Evolutionary conservation across 1,140 invertebrate species (phyloP).

Genomic region (Microplitis mediator): DNA sequence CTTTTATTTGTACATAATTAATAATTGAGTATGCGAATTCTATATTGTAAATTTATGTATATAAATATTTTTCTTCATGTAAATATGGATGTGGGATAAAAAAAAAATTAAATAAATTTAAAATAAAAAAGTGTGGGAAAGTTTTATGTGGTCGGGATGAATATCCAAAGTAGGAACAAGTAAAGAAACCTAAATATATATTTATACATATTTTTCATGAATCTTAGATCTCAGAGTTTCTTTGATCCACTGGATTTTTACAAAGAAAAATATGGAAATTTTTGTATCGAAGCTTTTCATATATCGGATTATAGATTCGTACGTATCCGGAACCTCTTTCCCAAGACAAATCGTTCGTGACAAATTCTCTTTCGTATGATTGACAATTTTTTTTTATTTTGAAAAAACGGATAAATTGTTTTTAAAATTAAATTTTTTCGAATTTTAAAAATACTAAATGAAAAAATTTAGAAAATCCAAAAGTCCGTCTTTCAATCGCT

Average conservation of each 20-base stretch:
- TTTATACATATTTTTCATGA: conserved; percentile 4
- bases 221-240: not conserved
- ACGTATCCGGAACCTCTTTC: not conserved
- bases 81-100: too few species aligned
- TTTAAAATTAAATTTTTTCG: too few species aligned
- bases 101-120: too few species aligned
- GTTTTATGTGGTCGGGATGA: too few species aligned
- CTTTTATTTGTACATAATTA: too few species aligned
- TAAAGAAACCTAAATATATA: not conserved
- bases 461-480: too few species aligned
- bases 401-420: not conserved
- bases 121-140: too few species aligned
- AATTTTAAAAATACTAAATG: too few species aligned
- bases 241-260: not conserved
- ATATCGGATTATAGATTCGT: not conserved
- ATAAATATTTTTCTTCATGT: too few species aligned
- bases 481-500: too few species aligned
- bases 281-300: not conserved
- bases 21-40: too few species aligned
- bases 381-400: not conserved
- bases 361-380: not conserved
- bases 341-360: not conserved
- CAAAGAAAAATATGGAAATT: not conserved
- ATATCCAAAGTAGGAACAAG: not conserved
- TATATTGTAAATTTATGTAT: too few species aligned